These are phyloP conservation scores for Perizoma flavofasciatum DNA, from an alignment of 2,888 invertebrate species.

Conservation along the genomic window DNA sequence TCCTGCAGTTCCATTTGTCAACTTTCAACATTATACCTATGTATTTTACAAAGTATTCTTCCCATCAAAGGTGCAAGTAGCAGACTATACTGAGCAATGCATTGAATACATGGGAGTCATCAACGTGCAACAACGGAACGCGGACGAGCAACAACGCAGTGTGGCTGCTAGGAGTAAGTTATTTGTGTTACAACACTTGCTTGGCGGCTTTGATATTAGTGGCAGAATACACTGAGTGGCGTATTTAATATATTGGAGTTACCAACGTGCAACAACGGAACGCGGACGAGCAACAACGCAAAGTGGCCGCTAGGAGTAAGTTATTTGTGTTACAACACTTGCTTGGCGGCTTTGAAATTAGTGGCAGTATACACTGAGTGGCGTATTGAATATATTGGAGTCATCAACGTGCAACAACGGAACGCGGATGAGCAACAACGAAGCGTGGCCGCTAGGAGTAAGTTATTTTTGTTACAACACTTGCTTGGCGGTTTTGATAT, in stretches of 20 bases:
- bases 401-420: constrained; percentile 90
- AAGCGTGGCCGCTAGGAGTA: constrained; percentile 86
- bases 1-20: no score
- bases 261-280: constrained; percentile 92
- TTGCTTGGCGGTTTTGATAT: neutral
- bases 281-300: constrained; percentile 92
- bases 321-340: no score
- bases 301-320: constrained; percentile 85
- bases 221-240: constrained; percentile 90
- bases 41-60: no score
- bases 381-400: constrained; percentile 93
- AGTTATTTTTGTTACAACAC: constrained; percentile 43
- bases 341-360: constrained; percentile 29
- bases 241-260: constrained; percentile 92
- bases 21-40: no score
- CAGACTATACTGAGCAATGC: constrained; percentile 91
- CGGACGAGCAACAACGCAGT: constrained; percentile 91
- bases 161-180: constrained; percentile 85
- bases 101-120: constrained; percentile 93
- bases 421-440: constrained; percentile 93
- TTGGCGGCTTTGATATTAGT: constrained; percentile 62
- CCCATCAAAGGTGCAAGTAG: constrained; percentile 81
- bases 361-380: constrained; percentile 91
- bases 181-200: no score
- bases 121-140: constrained; percentile 90